Evolutionary conservation across 2,797 vertebrate genomes (phyloP).

Genomic region (Danionella dracula): DNA sequence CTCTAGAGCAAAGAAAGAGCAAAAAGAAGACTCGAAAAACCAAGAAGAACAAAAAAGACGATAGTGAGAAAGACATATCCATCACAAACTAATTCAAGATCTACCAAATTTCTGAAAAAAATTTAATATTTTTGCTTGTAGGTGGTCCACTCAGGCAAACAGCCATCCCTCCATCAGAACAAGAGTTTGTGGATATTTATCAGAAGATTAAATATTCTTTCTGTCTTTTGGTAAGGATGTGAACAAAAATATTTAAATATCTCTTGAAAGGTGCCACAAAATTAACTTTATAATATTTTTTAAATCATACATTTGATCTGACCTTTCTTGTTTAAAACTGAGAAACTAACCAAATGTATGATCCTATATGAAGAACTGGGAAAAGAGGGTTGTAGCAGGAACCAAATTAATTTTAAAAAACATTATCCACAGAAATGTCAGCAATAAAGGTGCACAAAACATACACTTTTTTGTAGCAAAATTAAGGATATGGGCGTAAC

Average conservation of each 20-base stretch:
- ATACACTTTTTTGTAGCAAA: no score
- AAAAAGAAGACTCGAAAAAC: slow-evolving; percentile 51
- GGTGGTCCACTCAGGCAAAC: slow-evolving; percentile 67
- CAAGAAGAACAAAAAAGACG: slow-evolving; percentile 55
- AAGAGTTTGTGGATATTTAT: slow-evolving; percentile 74
- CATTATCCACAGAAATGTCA: no score
- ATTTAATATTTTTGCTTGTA: slow-evolving; percentile 44
- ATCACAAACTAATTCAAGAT: not conserved
- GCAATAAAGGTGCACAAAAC: no score
- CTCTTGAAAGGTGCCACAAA: no score
- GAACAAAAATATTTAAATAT: not conserved
- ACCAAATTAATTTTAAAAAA: no score
- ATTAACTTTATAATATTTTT: no score
- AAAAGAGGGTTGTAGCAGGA: no score
- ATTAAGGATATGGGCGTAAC: no score
- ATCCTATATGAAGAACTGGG: no score
- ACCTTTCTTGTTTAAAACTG: no score
- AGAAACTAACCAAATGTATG: no score
- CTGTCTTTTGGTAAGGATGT: slow-evolving; percentile 74
- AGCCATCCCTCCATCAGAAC: slow-evolving; percentile 66
- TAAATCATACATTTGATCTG: no score
- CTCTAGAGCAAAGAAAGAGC: slow-evolving; percentile 69
- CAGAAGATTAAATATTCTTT: slow-evolving; percentile 85
- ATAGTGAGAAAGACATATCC: slow-evolving; percentile 52
- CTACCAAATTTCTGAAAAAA: not conserved